phyloP scores from a whole-genome alignment of 2,797 vertebrate species.

The Xyrichtys novacula region DNA sequence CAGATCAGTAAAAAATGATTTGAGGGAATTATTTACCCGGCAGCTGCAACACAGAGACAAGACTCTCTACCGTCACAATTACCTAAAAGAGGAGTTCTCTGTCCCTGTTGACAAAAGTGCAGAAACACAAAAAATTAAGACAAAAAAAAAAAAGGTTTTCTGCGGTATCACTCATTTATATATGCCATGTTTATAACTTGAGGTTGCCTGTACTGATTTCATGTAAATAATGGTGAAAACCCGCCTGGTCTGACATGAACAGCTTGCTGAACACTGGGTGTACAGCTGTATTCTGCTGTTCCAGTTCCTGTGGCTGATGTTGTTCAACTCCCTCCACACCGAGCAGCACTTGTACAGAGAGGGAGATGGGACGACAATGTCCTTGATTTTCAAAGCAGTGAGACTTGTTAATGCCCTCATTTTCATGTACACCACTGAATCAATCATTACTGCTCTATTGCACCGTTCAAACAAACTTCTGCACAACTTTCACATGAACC shows the following conservation, averaged over 20 bases:
- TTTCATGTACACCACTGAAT: conserved; percentile 60
- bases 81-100: conserved; percentile 9
- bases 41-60: conserved; percentile 8
- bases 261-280: conserved; percentile 55
- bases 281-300: conserved; percentile 54
- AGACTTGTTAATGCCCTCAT: conserved; percentile 63
- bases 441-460: conserved; percentile 48
- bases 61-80: conserved; percentile 1
- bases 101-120: background rate
- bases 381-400: conserved; percentile 62
- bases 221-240: conserved; percentile 35
- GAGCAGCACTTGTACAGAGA: conserved; percentile 30
- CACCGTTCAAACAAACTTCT: conserved; percentile 64
- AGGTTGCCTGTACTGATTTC: conserved; percentile 30
- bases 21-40: conserved; percentile 44
- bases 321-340: conserved; percentile 54
- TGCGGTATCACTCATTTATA: conserved; percentile 17
- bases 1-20: conserved; percentile 42
- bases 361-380: conserved; percentile 44
- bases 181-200: conserved; percentile 49
- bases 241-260: conserved; percentile 57
- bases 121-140: conserved; percentile 11
- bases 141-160: too few relatives aligned
- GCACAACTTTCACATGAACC: conserved; percentile 62
- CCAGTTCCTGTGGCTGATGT: conserved; percentile 59